A percentile compares a stretch with the other conserved stretches of the same genome.
These are phyloP conservation scores for Coelinius sp. DNA, from an alignment of 2,888 invertebrate species.

Conservation along the genomic window DNA sequence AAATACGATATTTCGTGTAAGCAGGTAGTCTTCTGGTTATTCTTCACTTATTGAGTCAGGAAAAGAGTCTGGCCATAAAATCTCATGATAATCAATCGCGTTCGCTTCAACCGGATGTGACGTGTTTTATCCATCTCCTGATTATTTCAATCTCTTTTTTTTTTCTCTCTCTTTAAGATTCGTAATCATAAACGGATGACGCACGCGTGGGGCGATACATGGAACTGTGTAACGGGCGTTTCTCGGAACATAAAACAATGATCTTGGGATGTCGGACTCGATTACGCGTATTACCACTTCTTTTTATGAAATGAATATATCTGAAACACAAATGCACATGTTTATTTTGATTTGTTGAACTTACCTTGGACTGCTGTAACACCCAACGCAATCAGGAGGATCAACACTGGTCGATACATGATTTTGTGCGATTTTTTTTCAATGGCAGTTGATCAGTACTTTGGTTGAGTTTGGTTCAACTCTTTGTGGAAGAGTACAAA, in stretches of 20 bases:
- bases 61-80: background rate
- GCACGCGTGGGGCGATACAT: background rate
- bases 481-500: background rate
- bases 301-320: background rate
- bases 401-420: background rate
- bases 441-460: background rate
- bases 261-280: background rate
- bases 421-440: slow-evolving; percentile 22
- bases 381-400: slow-evolving; percentile 23
- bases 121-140: background rate
- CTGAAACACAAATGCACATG: background rate
- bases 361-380: slow-evolving; percentile 17
- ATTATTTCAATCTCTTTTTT: background rate
- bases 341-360: background rate
- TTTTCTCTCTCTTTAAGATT: too few relatives aligned
- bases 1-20: too few relatives aligned
- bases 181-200: background rate
- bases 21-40: too few relatives aligned
- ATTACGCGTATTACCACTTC: background rate
- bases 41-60: background rate
- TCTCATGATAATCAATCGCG: background rate
- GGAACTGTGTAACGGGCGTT: background rate
- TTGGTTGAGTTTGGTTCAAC: background rate
- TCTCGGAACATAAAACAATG: background rate
- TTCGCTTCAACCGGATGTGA: background rate